Evolutionary conservation across 2,797 vertebrate species (phyloP).

Genomic region (Hippocampus kuda): DNA sequence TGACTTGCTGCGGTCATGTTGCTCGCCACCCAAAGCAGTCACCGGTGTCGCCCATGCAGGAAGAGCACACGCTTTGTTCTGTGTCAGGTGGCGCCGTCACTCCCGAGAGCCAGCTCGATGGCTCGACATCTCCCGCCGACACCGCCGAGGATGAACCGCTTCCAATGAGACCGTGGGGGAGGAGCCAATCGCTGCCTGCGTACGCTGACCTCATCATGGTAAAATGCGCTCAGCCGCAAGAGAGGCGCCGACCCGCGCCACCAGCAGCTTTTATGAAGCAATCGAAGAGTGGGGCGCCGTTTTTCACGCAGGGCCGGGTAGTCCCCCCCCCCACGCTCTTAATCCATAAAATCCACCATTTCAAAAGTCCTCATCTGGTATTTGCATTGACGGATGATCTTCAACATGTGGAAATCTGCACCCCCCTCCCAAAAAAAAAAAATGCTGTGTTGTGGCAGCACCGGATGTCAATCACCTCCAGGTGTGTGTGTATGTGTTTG

Average conservation of each 20-base stretch:
- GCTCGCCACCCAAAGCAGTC: neutral
- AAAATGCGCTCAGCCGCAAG: slow-evolving; percentile 1
- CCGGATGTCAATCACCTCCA: neutral
- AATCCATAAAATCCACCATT: no score
- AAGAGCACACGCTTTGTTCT: slow-evolving; percentile 50
- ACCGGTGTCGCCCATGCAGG: slow-evolving; percentile 26
- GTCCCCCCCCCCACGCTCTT: no score
- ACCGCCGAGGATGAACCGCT: slow-evolving; percentile 55
- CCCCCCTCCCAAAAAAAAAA: no score
- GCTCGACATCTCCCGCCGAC: slow-evolving; percentile 50
- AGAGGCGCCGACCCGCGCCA: no score
- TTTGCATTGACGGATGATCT: no score
- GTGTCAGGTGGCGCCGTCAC: slow-evolving; percentile 53
- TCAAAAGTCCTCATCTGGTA: no score
- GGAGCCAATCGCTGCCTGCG: slow-evolving; percentile 62
- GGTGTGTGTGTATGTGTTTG: neutral
- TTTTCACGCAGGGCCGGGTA: no score
- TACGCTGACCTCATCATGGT: slow-evolving; percentile 65
- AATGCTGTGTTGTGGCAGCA: no score
- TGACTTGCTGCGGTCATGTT: neutral
- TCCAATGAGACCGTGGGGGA: slow-evolving; percentile 56
- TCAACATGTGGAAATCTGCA: no score
- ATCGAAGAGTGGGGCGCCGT: no score
- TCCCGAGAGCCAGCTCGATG: slow-evolving; percentile 56
- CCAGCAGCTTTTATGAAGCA: no score